Base-by-base conservation (phyloP, 1,140 invertebrate species). In the Sycophaga agraensis region DNA sequence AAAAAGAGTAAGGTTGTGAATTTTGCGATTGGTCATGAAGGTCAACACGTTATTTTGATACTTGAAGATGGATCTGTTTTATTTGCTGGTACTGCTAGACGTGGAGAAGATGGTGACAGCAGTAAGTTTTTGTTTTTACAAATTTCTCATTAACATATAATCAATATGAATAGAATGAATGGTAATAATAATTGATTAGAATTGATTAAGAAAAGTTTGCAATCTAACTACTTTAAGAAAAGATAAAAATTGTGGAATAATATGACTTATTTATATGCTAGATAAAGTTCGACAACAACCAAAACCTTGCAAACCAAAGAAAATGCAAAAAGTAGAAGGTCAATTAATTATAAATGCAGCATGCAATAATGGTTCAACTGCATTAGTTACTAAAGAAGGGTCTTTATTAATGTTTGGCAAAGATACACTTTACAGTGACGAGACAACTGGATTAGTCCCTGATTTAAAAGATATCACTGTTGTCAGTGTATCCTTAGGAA, bases 301-400 rank as follows among this genome's bases (percentile, higher is more conserved):
- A 0, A 97, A 97, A 81, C 89, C 94, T 6, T 88, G 90, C 0
- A 94, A 96, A 73, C 93, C 93, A 51, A 96, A 96, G 78, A 95
- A 92, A 80, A 94, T 97, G 82, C 86, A 88, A 45, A 93, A 93
- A 82, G 87, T 97, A 28, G 94, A 97, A 68, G 89, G 91, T 0
- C 88, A 94, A 70, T 84, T 87, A 69, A 87, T 97, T 12, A 83
- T 91, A 1, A 86, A 87, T 72, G 89, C 89, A 1, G 93, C 94
- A 4, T 97, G 94, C 72, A 98, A 97, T 78, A 95, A 95, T 82
- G 96, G 94, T 7, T 94, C 93, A 16, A 96, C 93, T 28, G 95
- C 94, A 22, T 84, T 98, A 39, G 89, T 98, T 0, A 95, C 92
- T 9, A 88, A 89, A 71, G 89, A 92, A 56, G 96, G 96, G 0